Base-by-base conservation (phyloP, 2,797 vertebrate species). In the Poeciliopsis gracilis region DNA sequence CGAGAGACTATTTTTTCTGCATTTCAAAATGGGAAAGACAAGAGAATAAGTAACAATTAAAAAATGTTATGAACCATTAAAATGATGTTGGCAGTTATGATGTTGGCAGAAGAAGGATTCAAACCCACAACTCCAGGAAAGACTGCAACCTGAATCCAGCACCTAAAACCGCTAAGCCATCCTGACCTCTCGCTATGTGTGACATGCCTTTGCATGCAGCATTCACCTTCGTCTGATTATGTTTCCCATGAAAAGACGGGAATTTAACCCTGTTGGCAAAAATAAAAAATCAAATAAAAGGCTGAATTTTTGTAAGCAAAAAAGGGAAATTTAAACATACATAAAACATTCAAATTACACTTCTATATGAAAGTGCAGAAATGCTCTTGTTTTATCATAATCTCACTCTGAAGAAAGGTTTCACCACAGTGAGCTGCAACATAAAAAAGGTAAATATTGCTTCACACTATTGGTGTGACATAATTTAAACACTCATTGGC, bases 401-500 rank as follows among this genome's bases (percentile, higher is more conserved):
- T 81, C 30, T 73, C 75, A 59, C 30, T 67, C 84, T 79, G 41
- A 2, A 83, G 74, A 55, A 80, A 75, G 70, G 46, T 71, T 82
- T 69, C 74, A 25, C 2, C 3, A 1, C 25, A 28, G 13, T 46
- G 18, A 45, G 45, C 13, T 46, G 20, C 5, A 63, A 33, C 46
- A 83, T 55, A 46, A 75, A 41, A 25, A 2, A 41, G 20, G 61
- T 11, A 77, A 76, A 77, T 74, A 4, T 87, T 33, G 20, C 28
- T 38, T 63, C 66, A 25, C 43, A 36, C 59, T 28, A 71, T 74
- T 12, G 0, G 83, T 83, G 76, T 72, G n/a, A 82, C 47, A 82
- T 76, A 4, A 75, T 74, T 83, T 61, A 79, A 80, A 82, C 7
- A 41, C 69, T 78, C 53, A 18, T 81, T 70, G 47, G 81, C 82